Evolutionary conservation across 2,888 invertebrate species (phyloP), one percentile per base, ranked within the genome.

Genomic region (Drosophila melanosoma): DNA sequence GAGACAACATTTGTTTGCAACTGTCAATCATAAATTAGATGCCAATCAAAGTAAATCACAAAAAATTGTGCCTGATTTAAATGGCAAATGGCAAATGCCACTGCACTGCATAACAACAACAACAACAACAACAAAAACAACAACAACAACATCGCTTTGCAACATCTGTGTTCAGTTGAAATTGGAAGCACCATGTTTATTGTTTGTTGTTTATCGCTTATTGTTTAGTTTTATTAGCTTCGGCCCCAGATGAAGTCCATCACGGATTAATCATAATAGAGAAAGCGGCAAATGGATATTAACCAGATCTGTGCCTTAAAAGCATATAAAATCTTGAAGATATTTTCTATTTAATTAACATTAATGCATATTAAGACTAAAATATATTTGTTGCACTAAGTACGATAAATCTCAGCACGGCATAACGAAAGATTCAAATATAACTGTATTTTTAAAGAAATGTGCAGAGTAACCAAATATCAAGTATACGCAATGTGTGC

Each of bases 1-100:
- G 57, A 56, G 60, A 73, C 65, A 89, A 79, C 74, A 82, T 84
- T 86, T 88, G 86, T 85, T 90, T 86, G 83, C 75, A 89, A 78
- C 90, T 87, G 90, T 90, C 87, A 90, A 90, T 87, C 90, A 90
- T 90, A 87, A 90, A 87, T 87, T 90, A 79, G 86, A 76, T 78
- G 87, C 79, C 89, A 86, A 90, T 86, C 86, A 86, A 85, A 83
- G 75, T 81, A 77, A 90, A 90, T 86, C 81, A 88, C 74, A 74
- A 88, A 74, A 83, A 81, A 81, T 83, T 89, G 78, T 75, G 64
- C 57, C 74, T 74, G 76, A 86, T 86, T 88, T 76, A 79, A 88
- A 89, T 85, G 79, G 72, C 74, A 75, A 71, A 73, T 29, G 60
- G 57, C 33, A 67, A 61, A 51, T 45, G 75, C 64, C 69, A 69